Evolutionary conservation across 1,140 invertebrate genomes (phyloP), one percentile per base, ranked within the genome.

Genomic region (Scaptomyza graminum): DNA sequence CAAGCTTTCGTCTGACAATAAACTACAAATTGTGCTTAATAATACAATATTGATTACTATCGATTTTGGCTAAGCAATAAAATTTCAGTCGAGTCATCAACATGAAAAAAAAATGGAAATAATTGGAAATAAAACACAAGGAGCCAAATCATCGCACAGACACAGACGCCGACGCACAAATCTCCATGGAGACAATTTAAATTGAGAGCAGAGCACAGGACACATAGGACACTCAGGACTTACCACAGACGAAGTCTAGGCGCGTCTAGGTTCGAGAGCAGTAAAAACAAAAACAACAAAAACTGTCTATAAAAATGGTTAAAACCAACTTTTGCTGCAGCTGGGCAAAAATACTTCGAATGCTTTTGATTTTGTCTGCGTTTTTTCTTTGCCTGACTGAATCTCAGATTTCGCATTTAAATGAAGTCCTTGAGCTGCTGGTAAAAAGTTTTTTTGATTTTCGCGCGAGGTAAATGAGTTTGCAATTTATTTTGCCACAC

Each of bases 131-230:
- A 43, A 63, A 55, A 69, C 43, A 41, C 52, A 56, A 16, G 52
- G 6, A 22, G 15, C 43, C 63, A 62, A 55, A 76, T 60, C 37
- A 59, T 39, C 47, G 49, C 51, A 43, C 34, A 22, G 18, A 22
- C 18, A 22, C 34, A 22, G 18, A 22, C 18, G 4, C 18, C 18
- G 18, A 22, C 18, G 18, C 18, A 57, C 37, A 60, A 57, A 63
- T 88, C 83, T 88, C 83, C 79, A 88, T 63, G 79, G 83, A 88
- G 54, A 88, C 73, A 65, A 67, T 67, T 83, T 68, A 76, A 82
- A 79, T 79, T 73, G 69, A 73, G 61, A 50, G 37, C 47, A 47
- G 46, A 68, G 55, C 57, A 31, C 34, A 34, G 39, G 44, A 60
- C 37, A 52, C 28, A 43, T 12, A 51, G 44, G 12, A 34, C 31